These are phyloP conservation scores for Drosophila oshimai DNA, from an alignment of 1,140 invertebrate species.

Conservation along the genomic window DNA sequence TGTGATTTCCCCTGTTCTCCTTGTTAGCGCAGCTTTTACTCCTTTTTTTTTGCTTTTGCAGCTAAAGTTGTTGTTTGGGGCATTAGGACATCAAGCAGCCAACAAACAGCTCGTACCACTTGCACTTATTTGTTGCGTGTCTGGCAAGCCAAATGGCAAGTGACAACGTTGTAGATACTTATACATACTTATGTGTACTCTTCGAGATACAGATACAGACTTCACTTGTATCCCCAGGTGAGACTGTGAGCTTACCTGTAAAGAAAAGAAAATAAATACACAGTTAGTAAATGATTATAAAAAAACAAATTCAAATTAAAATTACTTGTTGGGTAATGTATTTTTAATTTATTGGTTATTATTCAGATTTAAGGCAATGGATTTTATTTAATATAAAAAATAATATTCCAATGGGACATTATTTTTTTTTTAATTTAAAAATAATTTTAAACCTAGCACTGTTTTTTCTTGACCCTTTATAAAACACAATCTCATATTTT, in stretches of 20 bases:
- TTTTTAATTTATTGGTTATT: too few species aligned
- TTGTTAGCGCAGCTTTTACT: slow-evolving; percentile 34
- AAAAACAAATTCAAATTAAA: too few species aligned
- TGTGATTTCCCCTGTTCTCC: slow-evolving; percentile 52
- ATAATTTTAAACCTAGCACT: too few species aligned
- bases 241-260: slow-evolving; percentile 56
- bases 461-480: too few species aligned
- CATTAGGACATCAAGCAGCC: slow-evolving; percentile 53
- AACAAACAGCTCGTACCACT: slow-evolving; percentile 36
- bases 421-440: too few species aligned
- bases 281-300: slow-evolving; percentile 7
- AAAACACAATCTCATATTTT: too few species aligned
- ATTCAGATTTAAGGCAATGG: too few species aligned
- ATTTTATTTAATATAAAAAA: neutral
- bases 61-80: slow-evolving; percentile 41
- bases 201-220: slow-evolving; percentile 11
- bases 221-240: slow-evolving; percentile 2
- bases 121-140: slow-evolving; percentile 66
- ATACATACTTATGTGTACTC: neutral
- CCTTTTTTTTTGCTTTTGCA: slow-evolving; percentile 5
- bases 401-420: too few species aligned
- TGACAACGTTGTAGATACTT: slow-evolving; percentile 8
- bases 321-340: too few species aligned
- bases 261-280: slow-evolving; percentile 17
- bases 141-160: slow-evolving; percentile 27